Evolutionary conservation across 2,797 vertebrate genomes (phyloP), one percentile per base, ranked within the genome.

Genomic region (Selene dorsalis): DNA sequence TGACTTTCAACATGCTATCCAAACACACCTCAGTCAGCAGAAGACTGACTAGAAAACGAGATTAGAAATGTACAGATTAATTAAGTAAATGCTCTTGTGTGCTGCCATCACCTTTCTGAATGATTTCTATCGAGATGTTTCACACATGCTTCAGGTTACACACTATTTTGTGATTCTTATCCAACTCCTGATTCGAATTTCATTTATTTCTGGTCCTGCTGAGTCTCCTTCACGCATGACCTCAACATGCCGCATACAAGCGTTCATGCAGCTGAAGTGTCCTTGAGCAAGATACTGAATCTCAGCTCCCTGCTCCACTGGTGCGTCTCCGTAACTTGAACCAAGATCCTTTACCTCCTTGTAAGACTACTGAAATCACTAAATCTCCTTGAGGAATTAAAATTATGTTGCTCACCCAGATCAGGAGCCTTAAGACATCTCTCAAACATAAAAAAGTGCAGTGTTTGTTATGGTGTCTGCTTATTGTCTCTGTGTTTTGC

Each of bases 401-500:
- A 74, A 71, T 32, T 20, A 69, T 68, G 50, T 58, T 65, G 57
- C 39, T 77, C 55, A 60, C 30, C 16, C 53, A 72, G 7, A 74
- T 74, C 61, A 65, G 28, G 26, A 73, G 45, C 52, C 18, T 47
- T 48, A 47, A 72, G 60, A 59, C 57, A 43, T 65, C 72, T 80
- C 22, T 24, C 38, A 60, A 63, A 17, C 16, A 45, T n/a, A 72
- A 62, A 55, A 77, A 57, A 60, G 52, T 70, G 71, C 38, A 1
- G 20, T 24, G 43, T 90, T 82, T 79, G 53, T 55, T 57, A 68
- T 63, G 38, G 30, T 73, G 67, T 47, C 41, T 80, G 50, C 43
- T 70, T 60, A 17, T 70, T 53, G 35, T 47, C 16, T 65, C n/a
- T 61, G 48, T 67, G 56, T 48, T 78, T 75, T 17, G 32, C 24